phyloP scores from a whole-genome alignment of 2,113 vertebrate species.

The Dicentrarchus labrax region DNA sequence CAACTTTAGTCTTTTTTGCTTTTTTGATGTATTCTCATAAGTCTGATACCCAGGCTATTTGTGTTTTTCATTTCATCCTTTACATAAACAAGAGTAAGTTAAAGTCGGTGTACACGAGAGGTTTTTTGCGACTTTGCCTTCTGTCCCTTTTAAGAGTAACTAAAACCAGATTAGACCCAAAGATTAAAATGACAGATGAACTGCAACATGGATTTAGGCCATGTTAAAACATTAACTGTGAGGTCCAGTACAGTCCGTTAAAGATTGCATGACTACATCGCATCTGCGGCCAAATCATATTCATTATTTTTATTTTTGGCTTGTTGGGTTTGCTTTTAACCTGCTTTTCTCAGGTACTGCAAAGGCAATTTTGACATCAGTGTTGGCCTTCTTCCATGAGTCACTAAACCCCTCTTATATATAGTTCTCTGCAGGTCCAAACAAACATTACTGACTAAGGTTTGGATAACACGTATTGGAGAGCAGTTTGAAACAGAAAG shows the following conservation, averaged over 20 bases:
- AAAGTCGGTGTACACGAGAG: background rate
- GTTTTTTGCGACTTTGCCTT: background rate
- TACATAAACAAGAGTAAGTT: slow-evolving; percentile 23
- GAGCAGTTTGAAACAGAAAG: background rate
- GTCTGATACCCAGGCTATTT: background rate
- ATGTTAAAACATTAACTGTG: background rate
- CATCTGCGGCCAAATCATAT: slow-evolving; percentile 13
- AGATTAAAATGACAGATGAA: slow-evolving; percentile 46
- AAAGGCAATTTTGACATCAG: background rate
- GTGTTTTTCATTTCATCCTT: background rate
- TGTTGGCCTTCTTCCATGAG: background rate
- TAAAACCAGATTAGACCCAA: slow-evolving; percentile 34
- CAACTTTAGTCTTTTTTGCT: background rate
- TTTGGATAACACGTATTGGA: background rate
- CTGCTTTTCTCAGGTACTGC: slow-evolving; percentile 6
- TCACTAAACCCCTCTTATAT: background rate
- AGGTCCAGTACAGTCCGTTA: slow-evolving; percentile 8
- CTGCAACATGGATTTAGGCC: slow-evolving; percentile 27
- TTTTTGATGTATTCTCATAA: background rate
- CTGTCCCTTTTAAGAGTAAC: background rate
- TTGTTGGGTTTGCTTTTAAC: slow-evolving; percentile 15
- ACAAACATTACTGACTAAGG: background rate
- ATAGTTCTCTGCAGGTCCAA: background rate
- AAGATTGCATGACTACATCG: background rate
- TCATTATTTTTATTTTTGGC: background rate